A percentile compares a stretch with the other conserved stretches of the same genome.
These are phyloP conservation scores for Platanista minor DNA, from an alignment of 2,113 vertebrate genomes.

Conservation along the genomic window DNA sequence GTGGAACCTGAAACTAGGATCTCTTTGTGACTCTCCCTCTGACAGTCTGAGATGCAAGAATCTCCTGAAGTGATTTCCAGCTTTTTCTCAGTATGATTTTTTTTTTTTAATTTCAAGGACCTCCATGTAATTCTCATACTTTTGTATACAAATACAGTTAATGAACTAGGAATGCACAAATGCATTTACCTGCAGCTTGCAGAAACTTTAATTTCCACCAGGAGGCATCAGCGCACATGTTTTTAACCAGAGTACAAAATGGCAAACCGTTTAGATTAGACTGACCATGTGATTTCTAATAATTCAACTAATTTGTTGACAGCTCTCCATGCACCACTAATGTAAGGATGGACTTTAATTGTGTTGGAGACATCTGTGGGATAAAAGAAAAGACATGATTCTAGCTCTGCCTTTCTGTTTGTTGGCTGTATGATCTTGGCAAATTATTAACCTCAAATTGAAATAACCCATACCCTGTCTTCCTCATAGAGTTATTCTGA, in stretches of 20 bases:
- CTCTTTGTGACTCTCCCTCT: neutral
- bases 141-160: neutral
- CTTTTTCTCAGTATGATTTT: neutral
- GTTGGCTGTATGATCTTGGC: neutral
- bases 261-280: accelerated
- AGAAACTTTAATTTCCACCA: neutral
- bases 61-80: neutral
- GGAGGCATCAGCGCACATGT: neutral
- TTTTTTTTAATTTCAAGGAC: neutral
- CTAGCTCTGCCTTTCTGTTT: neutral
- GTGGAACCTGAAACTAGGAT: neutral
- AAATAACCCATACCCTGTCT: neutral
- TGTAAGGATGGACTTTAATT: neutral
- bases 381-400: neutral
- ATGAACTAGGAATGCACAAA: neutral
- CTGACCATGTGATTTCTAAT: neutral
- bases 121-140: neutral
- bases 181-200: neutral
- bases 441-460: neutral
- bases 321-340: neutral
- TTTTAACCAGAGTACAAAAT: neutral
- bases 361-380: neutral
- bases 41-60: neutral
- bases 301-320: neutral
- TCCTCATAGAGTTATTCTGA: neutral